Conservation (phyloP, 2,888 invertebrate species). For the Drosophila mayaguana region DNA sequence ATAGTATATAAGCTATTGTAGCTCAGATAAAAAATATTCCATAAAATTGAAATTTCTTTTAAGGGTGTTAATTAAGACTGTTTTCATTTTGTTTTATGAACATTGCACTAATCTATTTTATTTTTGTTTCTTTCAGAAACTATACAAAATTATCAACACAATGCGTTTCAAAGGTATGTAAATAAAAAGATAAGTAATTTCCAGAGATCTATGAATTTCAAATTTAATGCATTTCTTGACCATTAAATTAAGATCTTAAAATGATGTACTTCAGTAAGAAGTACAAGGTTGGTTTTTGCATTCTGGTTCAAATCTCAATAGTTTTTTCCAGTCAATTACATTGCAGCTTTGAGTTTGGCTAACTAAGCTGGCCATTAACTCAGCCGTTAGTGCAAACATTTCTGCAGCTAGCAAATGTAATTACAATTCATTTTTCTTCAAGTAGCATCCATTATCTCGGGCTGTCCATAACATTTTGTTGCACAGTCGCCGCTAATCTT, state of each 20-base stretch:
- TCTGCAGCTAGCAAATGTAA: conserved; percentile 51
- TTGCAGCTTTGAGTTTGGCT: conserved; percentile 6
- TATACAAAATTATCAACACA: background rate
- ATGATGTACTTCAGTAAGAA: background rate
- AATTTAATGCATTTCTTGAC: background rate
- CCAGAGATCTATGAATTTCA: background rate
- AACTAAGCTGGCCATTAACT: conserved; percentile 33
- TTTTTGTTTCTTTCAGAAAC: conserved; percentile 21
- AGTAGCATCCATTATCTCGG: conserved; percentile 67
- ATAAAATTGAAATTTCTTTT: background rate
- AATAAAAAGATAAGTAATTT: background rate
- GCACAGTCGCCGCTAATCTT: conserved; percentile 73
- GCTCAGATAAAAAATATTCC: background rate
- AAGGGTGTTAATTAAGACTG: no score
- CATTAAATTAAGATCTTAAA: conserved; percentile 7
- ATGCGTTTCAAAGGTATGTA: conserved; percentile 30
- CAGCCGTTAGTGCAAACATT: conserved; percentile 36
- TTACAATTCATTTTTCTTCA: conserved; percentile 60
- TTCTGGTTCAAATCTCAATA: conserved; percentile 18
- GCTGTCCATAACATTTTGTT: conserved; percentile 79
- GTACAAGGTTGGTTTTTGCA: background rate
- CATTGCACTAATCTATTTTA: background rate
- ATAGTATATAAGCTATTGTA: background rate
- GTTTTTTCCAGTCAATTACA: conserved; percentile 15
- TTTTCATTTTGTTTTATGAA: background rate